phyloP scores from a whole-genome alignment of 2,113 vertebrate genomes.

The Nyctibius bracteatus region DNA sequence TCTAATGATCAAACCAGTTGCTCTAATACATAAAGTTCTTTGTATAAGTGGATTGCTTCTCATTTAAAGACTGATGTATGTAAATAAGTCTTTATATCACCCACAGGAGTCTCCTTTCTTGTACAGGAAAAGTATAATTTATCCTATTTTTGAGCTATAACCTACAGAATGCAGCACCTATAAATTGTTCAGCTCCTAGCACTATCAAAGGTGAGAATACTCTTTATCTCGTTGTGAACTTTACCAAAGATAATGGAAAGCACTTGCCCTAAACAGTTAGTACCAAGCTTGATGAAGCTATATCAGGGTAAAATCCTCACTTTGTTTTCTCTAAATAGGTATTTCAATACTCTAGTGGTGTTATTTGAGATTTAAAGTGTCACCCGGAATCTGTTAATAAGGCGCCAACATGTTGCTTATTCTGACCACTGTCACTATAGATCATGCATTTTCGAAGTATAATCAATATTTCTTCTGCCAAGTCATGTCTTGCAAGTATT shows the following conservation, averaged over 20 bases:
- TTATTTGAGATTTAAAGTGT: not conserved
- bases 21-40: not conserved
- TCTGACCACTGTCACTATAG: not conserved
- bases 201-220: not conserved
- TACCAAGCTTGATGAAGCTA: not conserved
- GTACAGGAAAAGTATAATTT: not conserved
- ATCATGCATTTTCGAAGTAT: not conserved
- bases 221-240: not conserved
- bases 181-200: not conserved
- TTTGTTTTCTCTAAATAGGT: not conserved
- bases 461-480: not conserved
- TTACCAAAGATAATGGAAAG: not conserved
- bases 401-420: not conserved
- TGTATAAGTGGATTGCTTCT: not conserved
- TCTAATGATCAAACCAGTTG: not conserved
- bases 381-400: not conserved
- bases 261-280: not conserved
- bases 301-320: not conserved
- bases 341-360: not conserved
- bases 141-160: not conserved
- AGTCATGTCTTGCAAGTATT: not conserved
- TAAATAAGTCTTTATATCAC: not conserved
- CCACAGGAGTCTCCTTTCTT: not conserved
- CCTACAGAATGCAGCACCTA: not conserved
- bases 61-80: not conserved